phyloP scores from a whole-genome alignment of 2,888 invertebrate genomes.

The Hirtodrosophila cameraria region DNA sequence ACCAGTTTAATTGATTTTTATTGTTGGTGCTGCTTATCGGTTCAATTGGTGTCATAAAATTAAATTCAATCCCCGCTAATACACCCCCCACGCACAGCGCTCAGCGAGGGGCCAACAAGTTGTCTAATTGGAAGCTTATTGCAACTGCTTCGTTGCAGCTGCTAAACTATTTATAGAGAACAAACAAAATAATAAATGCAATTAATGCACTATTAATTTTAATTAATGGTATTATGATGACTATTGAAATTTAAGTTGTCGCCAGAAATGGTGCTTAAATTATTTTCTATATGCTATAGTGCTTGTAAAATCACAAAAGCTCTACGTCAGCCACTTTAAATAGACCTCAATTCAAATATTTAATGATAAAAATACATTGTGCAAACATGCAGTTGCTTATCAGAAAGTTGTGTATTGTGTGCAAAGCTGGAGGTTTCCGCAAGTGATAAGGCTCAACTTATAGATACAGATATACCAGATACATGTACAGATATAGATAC shows the following conservation, averaged over 20 bases:
- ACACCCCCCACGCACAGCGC: background rate
- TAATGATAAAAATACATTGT: constrained; percentile 32
- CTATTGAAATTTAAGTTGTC: constrained; percentile 1
- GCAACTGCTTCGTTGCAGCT: constrained; percentile 8
- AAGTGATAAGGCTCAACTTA: constrained; percentile 36
- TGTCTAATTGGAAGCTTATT: constrained; percentile 28
- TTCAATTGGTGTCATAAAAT: constrained; percentile 49
- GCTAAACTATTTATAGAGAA: constrained; percentile 19
- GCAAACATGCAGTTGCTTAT: constrained; percentile 31
- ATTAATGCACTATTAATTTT: constrained; percentile 24
- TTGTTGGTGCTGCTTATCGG: constrained; percentile 37
- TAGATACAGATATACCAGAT: constrained; percentile 16
- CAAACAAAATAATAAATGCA: constrained; percentile 20
- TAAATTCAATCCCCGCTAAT: background rate
- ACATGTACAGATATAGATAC: constrained; percentile 16
- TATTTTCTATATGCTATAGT: too few species aligned
- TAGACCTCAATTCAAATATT: constrained; percentile 37
- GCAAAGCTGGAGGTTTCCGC: constrained; percentile 31
- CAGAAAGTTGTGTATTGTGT: constrained; percentile 6
- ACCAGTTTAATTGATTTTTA: constrained; percentile 36
- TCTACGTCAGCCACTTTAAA: constrained; percentile 27
- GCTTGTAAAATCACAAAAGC: background rate
- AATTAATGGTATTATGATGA: background rate
- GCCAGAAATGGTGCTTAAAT: too few species aligned
- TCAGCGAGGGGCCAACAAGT: background rate